A percentile compares a stretch with the other conserved stretches of the same genome.
phyloP scores from a whole-genome alignment of 2,888 invertebrate species.

The Liodrosophila aerea region DNA sequence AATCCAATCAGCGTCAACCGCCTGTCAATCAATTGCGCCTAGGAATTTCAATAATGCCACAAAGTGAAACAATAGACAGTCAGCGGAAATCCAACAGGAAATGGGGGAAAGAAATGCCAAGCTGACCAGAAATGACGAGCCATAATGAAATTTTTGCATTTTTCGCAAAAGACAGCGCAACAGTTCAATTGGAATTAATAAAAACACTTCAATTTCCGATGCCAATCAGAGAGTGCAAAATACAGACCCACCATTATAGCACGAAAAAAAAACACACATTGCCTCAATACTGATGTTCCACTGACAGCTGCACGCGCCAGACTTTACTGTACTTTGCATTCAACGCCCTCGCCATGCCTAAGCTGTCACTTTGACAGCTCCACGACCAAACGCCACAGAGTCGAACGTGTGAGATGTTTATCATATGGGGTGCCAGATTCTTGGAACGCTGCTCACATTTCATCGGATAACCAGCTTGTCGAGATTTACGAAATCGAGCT shows the following conservation, averaged over 20 bases:
- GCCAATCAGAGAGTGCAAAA: slow-evolving; percentile 66
- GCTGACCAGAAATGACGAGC: slow-evolving; percentile 53
- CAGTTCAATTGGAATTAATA: slow-evolving; percentile 69
- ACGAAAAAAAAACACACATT: slow-evolving; percentile 1
- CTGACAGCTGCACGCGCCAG: slow-evolving; percentile 64
- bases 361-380: slow-evolving; percentile 71
- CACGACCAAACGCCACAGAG: slow-evolving; percentile 55
- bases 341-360: slow-evolving; percentile 38
- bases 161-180: slow-evolving; percentile 6
- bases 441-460: slow-evolving; percentile 74
- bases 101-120: slow-evolving; percentile 14
- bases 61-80: slow-evolving; percentile 34
- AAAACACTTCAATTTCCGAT: slow-evolving; percentile 78
- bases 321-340: slow-evolving; percentile 65
- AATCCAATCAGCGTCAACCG: slow-evolving; percentile 76
- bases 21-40: slow-evolving; percentile 66
- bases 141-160: slow-evolving; percentile 56
- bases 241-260: slow-evolving; percentile 36
- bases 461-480: slow-evolving; percentile 79
- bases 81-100: slow-evolving; percentile 28
- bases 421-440: slow-evolving; percentile 53
- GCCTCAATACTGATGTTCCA: background rate
- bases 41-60: slow-evolving; percentile 70
- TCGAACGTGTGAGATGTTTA: slow-evolving; percentile 74
- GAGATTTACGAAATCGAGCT: slow-evolving; percentile 76